A percentile compares a stretch with the other conserved stretches of the same genome.
Conservation (phyloP, 2,113 vertebrate species). For the Ancistrus triradiatus region DNA sequence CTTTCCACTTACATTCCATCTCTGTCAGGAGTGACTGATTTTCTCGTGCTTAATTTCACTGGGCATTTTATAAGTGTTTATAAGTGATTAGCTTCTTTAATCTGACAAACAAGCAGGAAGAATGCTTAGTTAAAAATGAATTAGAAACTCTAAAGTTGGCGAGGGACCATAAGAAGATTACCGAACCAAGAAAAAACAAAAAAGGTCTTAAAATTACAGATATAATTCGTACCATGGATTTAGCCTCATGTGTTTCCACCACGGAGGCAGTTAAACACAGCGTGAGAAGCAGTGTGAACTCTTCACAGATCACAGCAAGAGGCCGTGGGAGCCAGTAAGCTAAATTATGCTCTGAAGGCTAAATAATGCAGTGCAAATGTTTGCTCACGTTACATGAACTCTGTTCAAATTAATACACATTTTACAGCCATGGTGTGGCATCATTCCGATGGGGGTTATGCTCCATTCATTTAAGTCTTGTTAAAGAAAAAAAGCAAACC, state of each 20-base stretch:
- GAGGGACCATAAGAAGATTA: no score
- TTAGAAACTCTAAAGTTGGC: no score
- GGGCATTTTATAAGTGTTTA: neutral
- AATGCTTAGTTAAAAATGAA: no score
- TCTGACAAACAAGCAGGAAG: no score
- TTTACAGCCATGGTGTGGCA: neutral
- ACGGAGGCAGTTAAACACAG: neutral
- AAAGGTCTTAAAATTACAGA: no score
- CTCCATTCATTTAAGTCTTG: no score
- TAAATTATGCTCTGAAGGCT: neutral
- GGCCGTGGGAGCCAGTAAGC: neutral
- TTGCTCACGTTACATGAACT: neutral
- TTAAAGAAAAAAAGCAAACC: no score
- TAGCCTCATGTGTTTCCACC: no score
- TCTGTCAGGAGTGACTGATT: neutral
- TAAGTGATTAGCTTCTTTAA: no score
- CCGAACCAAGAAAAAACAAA: no score
- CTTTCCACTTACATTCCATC: conserved; percentile 14
- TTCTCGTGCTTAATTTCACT: neutral
- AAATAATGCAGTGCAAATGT: conserved; percentile 13
- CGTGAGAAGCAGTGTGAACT: neutral
- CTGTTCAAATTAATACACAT: neutral
- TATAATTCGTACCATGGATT: no score
- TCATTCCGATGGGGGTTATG: no score
- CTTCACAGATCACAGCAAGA: neutral